These are phyloP conservation scores for Sturnira hondurensis DNA, from an alignment of 2,113 vertebrate species.

Conservation along the genomic window DNA sequence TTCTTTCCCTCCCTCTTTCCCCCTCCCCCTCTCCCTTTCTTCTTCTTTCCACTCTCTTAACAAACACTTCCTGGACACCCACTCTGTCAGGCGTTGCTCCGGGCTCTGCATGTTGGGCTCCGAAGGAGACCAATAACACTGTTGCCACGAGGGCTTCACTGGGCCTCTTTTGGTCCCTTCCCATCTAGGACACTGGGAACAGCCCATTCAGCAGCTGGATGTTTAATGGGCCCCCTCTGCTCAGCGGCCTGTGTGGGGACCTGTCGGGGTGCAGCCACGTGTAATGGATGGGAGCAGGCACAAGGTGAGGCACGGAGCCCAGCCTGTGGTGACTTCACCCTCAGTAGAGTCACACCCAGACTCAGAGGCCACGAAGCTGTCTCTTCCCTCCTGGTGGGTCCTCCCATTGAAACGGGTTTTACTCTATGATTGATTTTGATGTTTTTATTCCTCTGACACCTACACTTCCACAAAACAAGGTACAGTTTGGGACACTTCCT, in stretches of 20 bases:
- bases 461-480: not conserved
- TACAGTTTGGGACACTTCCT: not conserved
- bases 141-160: not conserved
- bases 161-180: not conserved
- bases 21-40: not conserved
- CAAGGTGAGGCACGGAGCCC: accelerated
- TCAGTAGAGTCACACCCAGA: not conserved
- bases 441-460: not conserved
- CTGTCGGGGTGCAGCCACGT: accelerated
- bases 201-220: not conserved
- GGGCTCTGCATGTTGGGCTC: not conserved
- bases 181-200: not conserved
- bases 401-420: not conserved
- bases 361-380: accelerated
- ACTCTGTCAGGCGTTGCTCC: not conserved
- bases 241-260: not conserved
- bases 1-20: not conserved
- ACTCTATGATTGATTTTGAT: not conserved
- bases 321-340: not conserved
- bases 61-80: not conserved
- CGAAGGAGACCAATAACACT: not conserved
- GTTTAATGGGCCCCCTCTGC: accelerated
- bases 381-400: not conserved
- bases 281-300: not conserved
- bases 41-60: not conserved